Percentiles rank a stretch among this genome's conserved stretches.
phyloP scores from a whole-genome alignment of 2,888 invertebrate species.

The Standfussiana lucernea region DNA sequence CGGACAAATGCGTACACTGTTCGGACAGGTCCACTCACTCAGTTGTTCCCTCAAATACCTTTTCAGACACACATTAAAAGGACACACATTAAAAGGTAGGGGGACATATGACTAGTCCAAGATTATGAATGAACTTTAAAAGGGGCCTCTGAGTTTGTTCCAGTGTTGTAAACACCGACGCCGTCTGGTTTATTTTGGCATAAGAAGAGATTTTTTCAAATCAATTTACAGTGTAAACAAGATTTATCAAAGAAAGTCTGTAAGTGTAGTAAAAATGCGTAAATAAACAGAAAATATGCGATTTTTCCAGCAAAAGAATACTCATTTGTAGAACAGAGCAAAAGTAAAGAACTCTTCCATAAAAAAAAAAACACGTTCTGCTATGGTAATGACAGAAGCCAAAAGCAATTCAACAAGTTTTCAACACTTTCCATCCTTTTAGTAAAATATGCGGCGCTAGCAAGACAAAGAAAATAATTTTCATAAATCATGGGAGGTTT shows the following conservation, averaged over 20 bases:
- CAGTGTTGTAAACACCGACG: not conserved
- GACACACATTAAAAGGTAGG: too few relatives aligned
- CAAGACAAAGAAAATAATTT: slow-evolving; percentile 60
- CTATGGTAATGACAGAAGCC: slow-evolving; percentile 36
- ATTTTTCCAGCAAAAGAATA: not conserved
- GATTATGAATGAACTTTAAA: not conserved
- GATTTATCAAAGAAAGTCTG: not conserved
- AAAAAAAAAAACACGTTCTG: not conserved
- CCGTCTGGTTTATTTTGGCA: not conserved
- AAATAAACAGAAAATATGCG: not conserved
- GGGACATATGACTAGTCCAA: not conserved
- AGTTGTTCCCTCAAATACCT: not conserved
- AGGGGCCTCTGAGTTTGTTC: not conserved
- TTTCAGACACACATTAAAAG: not conserved
- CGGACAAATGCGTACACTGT: not conserved
- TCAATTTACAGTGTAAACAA: not conserved
- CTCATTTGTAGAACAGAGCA: too few relatives aligned
- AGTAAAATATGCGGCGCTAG: slow-evolving; percentile 48
- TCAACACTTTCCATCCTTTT: slow-evolving; percentile 47
- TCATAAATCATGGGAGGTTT: slow-evolving; percentile 58
- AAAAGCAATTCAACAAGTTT: slow-evolving; percentile 58
- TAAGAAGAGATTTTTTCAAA: not conserved
- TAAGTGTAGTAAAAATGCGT: not conserved
- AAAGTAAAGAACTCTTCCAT: slow-evolving; percentile 16
- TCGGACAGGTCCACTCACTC: not conserved